phyloP scores from a whole-genome alignment of 1,140 invertebrate species.

The Drosophila repleta region DNA sequence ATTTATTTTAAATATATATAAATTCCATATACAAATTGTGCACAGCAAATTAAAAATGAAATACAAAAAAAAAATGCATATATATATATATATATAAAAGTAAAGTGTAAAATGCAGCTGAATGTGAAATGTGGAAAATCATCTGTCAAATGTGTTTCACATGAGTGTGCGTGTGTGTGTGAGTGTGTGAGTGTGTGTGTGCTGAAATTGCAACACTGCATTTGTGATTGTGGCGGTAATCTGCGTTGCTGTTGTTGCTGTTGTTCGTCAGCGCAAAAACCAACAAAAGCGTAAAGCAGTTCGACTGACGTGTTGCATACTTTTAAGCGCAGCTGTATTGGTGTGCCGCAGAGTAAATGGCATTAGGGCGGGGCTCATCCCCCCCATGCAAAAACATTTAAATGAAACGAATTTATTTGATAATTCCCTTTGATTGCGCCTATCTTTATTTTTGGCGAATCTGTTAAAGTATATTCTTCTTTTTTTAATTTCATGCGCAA shows the following conservation, averaged over 20 bases:
- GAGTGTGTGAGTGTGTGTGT: constrained; percentile 1
- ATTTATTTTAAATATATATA: constrained; percentile 44
- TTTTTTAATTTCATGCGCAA: neutral
- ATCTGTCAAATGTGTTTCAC: constrained; percentile 52
- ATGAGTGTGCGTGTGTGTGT: neutral
- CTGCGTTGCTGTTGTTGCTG: constrained; percentile 24
- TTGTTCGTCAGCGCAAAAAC: constrained; percentile 9
- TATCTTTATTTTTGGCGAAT: neutral
- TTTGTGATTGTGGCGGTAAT: constrained; percentile 35
- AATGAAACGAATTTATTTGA: constrained; percentile 1
- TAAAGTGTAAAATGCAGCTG: constrained; percentile 25
- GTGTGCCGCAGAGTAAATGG: constrained; percentile 7
- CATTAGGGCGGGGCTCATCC: constrained; percentile 10
- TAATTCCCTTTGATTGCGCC: neutral
- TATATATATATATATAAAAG: neutral
- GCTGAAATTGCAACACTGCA: constrained; percentile 43
- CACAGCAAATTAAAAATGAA: constrained; percentile 22
- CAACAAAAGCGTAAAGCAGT: constrained; percentile 17
- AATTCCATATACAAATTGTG: constrained; percentile 46
- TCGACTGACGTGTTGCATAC: constrained; percentile 51
- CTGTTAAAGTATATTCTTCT: neutral
- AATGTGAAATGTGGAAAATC: constrained; percentile 69
- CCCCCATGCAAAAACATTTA: neutral
- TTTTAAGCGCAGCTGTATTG: constrained; percentile 46
- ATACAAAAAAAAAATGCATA: constrained; percentile 4